Conservation (phyloP, 1,140 invertebrate species). For the Drosophila subobscura region DNA sequence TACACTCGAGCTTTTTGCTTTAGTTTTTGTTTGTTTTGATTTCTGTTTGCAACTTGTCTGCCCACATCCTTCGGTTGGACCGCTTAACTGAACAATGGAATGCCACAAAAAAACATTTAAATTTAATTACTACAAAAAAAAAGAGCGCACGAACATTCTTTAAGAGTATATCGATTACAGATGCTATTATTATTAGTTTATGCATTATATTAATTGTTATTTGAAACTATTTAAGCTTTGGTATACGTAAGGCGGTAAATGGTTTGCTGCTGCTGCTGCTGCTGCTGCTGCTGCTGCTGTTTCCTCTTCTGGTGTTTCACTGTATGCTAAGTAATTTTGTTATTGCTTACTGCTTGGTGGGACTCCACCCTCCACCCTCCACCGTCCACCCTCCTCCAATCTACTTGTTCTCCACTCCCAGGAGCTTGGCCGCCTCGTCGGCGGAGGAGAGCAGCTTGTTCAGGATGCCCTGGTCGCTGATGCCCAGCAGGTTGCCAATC, state of each 20-base stretch:
- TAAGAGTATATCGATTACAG: slow-evolving; percentile 12
- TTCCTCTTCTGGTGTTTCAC: slow-evolving; percentile 2
- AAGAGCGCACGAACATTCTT: background rate
- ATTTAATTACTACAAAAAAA: background rate
- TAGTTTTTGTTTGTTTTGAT: background rate
- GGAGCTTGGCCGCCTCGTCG: slow-evolving; percentile 93
- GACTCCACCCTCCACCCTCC: too few species aligned
- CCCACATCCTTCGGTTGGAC: background rate
- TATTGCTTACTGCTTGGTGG: too few species aligned
- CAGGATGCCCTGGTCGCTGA: slow-evolving; percentile 93
- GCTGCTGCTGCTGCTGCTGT: background rate
- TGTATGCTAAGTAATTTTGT: background rate
- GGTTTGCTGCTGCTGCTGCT: slow-evolving; percentile 4
- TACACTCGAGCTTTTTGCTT: slow-evolving; percentile 7
- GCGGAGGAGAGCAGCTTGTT: slow-evolving; percentile 93
- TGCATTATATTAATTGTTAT: slow-evolving; percentile 40
- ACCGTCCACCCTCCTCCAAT: too few species aligned
- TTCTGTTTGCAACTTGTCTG: slow-evolving; percentile 1
- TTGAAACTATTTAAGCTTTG: slow-evolving; percentile 67
- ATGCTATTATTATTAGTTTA: slow-evolving; percentile 8
- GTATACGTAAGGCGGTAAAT: slow-evolving; percentile 61
- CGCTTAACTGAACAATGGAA: too few species aligned
- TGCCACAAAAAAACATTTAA: background rate
- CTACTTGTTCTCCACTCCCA: slow-evolving; percentile 88
- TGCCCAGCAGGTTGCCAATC: slow-evolving; percentile 94